Conservation (phyloP, 2,797 vertebrate genomes). For the Falco cherrug region DNA sequence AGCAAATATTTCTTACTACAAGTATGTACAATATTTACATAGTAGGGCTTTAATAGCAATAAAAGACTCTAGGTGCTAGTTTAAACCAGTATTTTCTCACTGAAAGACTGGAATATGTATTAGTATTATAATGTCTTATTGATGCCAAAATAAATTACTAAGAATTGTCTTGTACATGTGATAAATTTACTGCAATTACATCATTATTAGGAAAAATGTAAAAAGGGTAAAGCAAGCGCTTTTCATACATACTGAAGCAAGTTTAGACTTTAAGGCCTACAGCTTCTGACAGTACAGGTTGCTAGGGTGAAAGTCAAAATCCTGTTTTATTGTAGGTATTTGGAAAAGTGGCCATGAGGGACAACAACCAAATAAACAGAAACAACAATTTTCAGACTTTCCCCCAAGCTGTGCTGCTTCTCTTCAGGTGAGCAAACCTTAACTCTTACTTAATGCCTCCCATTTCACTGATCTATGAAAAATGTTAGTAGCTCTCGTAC, state of each 20-base stretch:
- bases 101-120: background rate
- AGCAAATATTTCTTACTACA: background rate
- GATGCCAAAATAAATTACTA: background rate
- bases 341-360: constrained; percentile 97
- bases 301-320: background rate
- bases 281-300: background rate
- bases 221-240: background rate
- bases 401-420: constrained; percentile 93
- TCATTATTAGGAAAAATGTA: background rate
- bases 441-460: background rate
- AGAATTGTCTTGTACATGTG: background rate
- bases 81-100: background rate
- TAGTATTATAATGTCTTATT: background rate
- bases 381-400: constrained; percentile 99
- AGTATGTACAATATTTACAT: background rate
- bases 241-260: background rate
- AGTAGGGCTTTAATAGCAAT: background rate
- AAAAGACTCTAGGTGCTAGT: background rate
- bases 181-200: background rate
- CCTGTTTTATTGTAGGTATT: constrained; percentile 84
- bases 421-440: constrained; percentile 87
- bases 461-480: background rate
- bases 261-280: background rate
- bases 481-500: background rate
- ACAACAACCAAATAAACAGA: constrained; percentile 95